These are phyloP conservation scores for Orientallactaga bullata DNA, from an alignment of 2,113 vertebrate species.

Conservation along the genomic window DNA sequence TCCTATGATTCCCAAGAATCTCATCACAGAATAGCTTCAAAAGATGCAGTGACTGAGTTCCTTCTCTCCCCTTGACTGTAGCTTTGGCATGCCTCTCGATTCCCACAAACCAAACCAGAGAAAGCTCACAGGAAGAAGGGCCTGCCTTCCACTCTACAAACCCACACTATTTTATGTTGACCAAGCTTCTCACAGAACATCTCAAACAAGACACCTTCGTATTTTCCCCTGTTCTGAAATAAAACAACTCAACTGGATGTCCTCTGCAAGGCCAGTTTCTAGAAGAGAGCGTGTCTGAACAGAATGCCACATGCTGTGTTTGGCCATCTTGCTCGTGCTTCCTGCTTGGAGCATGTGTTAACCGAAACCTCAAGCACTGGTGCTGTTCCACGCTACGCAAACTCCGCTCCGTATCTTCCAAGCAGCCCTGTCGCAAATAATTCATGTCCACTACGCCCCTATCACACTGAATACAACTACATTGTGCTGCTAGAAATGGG, in stretches of 20 bases:
- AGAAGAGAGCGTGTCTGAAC: constrained; percentile 30
- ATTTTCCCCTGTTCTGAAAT: not conserved
- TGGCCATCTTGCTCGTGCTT: constrained; percentile 51
- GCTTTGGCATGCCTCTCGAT: accelerated
- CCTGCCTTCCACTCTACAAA: not conserved
- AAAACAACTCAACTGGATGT: not conserved
- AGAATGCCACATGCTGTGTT: constrained; percentile 56
- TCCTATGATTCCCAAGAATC: not conserved
- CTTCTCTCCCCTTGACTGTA: accelerated
- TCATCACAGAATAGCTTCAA: not conserved
- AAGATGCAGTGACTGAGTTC: no score
- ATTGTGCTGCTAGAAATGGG: constrained; percentile 76
- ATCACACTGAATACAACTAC: constrained; percentile 83
- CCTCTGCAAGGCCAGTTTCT: not conserved
- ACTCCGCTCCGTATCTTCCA: constrained; percentile 82
- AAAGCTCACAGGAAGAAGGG: not conserved
- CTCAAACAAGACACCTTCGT: not conserved
- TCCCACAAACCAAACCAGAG: not conserved
- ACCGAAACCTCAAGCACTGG: constrained; percentile 16
- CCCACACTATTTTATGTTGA: not conserved
- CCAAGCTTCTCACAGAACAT: not conserved
- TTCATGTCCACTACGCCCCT: constrained; percentile 84
- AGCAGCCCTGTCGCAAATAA: constrained; percentile 79
- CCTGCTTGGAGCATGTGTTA: not conserved
- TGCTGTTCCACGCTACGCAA: constrained; percentile 57